These are phyloP conservation scores for Mechanitis messenoides DNA, from an alignment of 2,888 invertebrate species.

Conservation along the genomic window DNA sequence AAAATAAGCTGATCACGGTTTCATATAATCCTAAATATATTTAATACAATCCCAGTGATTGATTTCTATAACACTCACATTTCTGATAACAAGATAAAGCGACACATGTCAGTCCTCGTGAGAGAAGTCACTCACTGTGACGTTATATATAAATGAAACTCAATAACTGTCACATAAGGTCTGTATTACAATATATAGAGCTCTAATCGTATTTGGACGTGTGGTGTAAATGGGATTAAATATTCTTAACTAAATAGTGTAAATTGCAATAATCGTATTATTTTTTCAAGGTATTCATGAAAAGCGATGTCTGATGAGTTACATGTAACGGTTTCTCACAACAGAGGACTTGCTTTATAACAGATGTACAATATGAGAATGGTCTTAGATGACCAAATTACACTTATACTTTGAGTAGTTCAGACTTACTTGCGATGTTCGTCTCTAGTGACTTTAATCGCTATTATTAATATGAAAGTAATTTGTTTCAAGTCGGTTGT, in stretches of 20 bases:
- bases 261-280: not conserved
- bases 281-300: not conserved
- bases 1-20: no score
- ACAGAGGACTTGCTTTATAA: no score
- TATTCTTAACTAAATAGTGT: not conserved
- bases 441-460: no score
- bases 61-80: not conserved
- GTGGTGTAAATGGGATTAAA: constrained; percentile 54
- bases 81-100: constrained; percentile 3
- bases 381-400: no score
- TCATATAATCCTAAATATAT: no score
- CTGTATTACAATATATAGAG: not conserved
- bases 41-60: not conserved
- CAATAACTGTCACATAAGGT: not conserved
- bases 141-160: not conserved
- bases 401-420: no score
- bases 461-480: no score
- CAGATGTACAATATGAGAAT: no score
- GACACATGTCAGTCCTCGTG: constrained; percentile 2
- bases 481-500: no score
- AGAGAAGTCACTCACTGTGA: not conserved
- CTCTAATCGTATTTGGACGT: constrained; percentile 66
- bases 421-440: no score
- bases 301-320: no score
- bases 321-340: no score